A percentile compares a stretch with the other conserved stretches of the same genome.
Evolutionary conservation across 1,140 invertebrate species (phyloP).

Genomic region (Ditylenchus dipsaci): DNA sequence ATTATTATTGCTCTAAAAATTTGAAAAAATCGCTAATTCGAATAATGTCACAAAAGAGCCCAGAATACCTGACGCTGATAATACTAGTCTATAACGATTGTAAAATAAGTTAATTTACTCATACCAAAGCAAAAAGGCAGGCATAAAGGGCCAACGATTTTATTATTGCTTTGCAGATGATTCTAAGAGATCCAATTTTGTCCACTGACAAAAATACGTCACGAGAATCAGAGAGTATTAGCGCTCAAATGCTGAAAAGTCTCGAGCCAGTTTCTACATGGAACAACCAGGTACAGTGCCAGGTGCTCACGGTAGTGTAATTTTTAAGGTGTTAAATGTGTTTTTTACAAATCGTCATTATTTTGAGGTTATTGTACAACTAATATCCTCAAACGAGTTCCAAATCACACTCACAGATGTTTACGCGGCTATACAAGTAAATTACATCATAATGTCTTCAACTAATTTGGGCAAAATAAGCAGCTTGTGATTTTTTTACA

Average conservation of each 20-base stretch:
- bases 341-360: not conserved
- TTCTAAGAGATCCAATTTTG: slow-evolving; percentile 16
- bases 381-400: slow-evolving; percentile 20
- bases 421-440: slow-evolving; percentile 22
- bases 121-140: too few relatives aligned
- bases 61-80: too few relatives aligned
- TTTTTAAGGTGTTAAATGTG: not conserved
- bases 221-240: slow-evolving; percentile 19
- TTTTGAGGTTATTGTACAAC: slow-evolving; percentile 20
- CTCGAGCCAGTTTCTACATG: slow-evolving; percentile 9
- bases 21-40: too few relatives aligned
- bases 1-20: too few relatives aligned
- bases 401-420: slow-evolving; percentile 10
- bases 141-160: too few relatives aligned
- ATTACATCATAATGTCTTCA: slow-evolving; percentile 3
- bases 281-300: slow-evolving; percentile 30
- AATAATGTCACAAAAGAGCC: too few relatives aligned
- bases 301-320: slow-evolving; percentile 14
- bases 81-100: too few relatives aligned
- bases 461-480: too few relatives aligned
- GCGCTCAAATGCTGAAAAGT: slow-evolving; percentile 13
- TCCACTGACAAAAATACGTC: slow-evolving; percentile 5
- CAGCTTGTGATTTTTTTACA: too few relatives aligned
- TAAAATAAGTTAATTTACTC: too few relatives aligned
- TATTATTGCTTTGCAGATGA: slow-evolving; percentile 8